Base-by-base conservation (phyloP, 1,140 invertebrate genomes). In the Neodiprion virginianus region DNA sequence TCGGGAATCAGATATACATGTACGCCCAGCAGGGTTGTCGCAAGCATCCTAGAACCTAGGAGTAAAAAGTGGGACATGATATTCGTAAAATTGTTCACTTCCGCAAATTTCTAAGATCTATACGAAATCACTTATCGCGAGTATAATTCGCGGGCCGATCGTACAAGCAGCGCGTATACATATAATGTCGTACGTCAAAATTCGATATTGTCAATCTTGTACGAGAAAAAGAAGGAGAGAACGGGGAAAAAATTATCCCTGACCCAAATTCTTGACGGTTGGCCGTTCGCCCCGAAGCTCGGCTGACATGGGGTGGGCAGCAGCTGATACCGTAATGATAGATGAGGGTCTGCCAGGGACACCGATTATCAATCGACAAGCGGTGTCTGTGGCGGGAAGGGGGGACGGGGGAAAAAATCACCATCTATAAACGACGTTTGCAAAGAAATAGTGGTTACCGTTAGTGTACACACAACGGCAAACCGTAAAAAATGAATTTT, bases 261-360 rank as follows among this genome's bases (percentile, higher is more conserved):
- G 53, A 61, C 53, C 53, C 53, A 8, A 61, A 61, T 61, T 61
- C 53, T 61, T 61, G 53, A 61, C 53, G 53, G 4, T 61, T 61
- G 53, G 53, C 53, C 53, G 53, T 61, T 61, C 11, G 28, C 28
- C 53, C 11, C 53, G n/a, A 17, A 61, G n/a, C 53, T 17, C 53
- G 53, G n/a, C 11, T 61, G 53, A 61, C 53, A 0, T 61, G 53
- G 53, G 53, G 53, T 61, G 53, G 53, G 53, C 53, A 61, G 67
- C 74, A 67, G 47, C 48, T 74, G 77, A 79, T 77, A 75, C 67
- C 48, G 66, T 77, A 77, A 80, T 80, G 79, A 80, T 80, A 74
- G 79, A 80, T 80, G 77, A 76, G 75, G 69, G 66, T 74, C 78
- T 80, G 74, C 49, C 66, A 69, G 71, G 74, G 74, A 79, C 76